These are phyloP conservation scores for Heterohyrax brucei DNA, from an alignment of 2,797 vertebrate species.

Conservation along the genomic window DNA sequence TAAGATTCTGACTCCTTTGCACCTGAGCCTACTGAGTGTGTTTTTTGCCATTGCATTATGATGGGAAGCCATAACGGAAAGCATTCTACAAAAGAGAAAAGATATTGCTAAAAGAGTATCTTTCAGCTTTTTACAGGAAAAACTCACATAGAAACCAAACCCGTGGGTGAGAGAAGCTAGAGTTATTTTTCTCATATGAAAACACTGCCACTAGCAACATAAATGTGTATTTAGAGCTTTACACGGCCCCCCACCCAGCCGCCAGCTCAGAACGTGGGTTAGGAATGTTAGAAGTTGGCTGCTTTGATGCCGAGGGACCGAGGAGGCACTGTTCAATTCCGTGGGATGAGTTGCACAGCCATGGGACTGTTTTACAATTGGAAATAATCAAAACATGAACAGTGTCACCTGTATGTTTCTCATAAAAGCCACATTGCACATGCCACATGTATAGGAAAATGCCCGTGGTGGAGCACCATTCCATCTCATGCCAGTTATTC, in stretches of 20 bases:
- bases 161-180: too few relatives aligned
- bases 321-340: not conserved
- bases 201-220: not conserved
- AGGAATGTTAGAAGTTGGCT: slow-evolving; percentile 45
- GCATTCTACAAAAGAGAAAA: too few relatives aligned
- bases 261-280: slow-evolving; percentile 38
- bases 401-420: slow-evolving; percentile 48
- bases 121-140: too few relatives aligned
- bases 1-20: too few relatives aligned
- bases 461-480: not conserved
- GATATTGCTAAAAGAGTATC: too few relatives aligned
- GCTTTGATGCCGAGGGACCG: not conserved
- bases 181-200: too few relatives aligned
- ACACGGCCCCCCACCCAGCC: not conserved
- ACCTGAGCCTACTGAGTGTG: too few relatives aligned
- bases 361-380: slow-evolving; percentile 50
- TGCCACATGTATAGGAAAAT: not conserved
- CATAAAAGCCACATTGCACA: not conserved
- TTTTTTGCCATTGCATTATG: too few relatives aligned
- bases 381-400: slow-evolving; percentile 64
- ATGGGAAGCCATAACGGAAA: too few relatives aligned
- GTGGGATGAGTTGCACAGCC: not conserved
- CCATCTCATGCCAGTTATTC: slow-evolving; percentile 59
- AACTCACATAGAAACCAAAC: too few relatives aligned
- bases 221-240: slow-evolving; percentile 56